Base-by-base conservation (phyloP, 2,797 vertebrate species). In the Scarus forsteni region DNA sequence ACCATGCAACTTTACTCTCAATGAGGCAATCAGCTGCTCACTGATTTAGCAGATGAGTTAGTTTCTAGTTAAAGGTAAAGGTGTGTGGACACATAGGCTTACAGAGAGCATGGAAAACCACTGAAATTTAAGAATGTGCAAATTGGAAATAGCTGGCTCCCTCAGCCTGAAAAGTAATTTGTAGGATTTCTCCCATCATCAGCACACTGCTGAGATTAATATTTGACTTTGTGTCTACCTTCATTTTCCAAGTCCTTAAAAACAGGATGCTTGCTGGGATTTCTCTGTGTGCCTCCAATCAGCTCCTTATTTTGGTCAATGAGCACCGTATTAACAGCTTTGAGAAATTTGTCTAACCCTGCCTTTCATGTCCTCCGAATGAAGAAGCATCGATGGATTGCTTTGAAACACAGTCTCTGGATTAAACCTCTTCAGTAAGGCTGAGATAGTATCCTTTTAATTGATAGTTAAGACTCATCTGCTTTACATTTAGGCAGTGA, bases 101-200 rank as follows among this genome's bases (percentile, higher is more conserved):
- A 27, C 27, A 27, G 27, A 27, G 27, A 27, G 27, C 27, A 4
- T 27, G 27, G 27, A 27, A 27, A 27, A 75, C 39, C 62, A 66
- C 10, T 81, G 71, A 78, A 73, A 71, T 65, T 75, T 80, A 74
- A 75, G 57, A 81, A 84, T 82, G 75, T 55, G 55, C 80, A 85
- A 85, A 78, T 75, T 75, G 54, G 58, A 74, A 83, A 86, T 85
- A 88, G 85, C 85, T 81, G 69, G 46, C 61, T 85, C 61, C 86
- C 87, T 83, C 67, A 77, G 81, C 80, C 68, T 75, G 66, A 10
- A 74, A 69, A 75, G 71, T 86, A 86, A 86, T 92, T 75, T 85
- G 78, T 57, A 68, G 67, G 62, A 52, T 87, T 84, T 81, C 71
- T 80, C 56, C 75, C 53, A 64, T 77, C 70, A 78, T 88, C 80